Evolutionary conservation across 1,140 invertebrate genomes (phyloP).

Genomic region (Hormaphis cornu): DNA sequence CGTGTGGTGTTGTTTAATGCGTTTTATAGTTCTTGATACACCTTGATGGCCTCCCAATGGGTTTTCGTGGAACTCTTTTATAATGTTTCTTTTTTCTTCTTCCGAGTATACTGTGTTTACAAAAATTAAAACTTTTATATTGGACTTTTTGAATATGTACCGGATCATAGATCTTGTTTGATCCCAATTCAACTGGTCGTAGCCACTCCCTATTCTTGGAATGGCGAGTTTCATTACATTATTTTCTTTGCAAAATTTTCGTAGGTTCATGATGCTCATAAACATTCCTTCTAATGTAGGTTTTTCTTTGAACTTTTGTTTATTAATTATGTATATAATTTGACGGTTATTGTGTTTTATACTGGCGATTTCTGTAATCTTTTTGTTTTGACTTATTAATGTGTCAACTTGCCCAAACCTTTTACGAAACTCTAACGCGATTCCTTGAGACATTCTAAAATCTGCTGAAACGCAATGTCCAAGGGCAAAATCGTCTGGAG

Average conservation of each 20-base stretch:
- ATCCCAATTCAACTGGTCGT: not conserved
- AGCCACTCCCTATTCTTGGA: not conserved
- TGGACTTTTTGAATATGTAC: not conserved
- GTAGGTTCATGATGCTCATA: not conserved
- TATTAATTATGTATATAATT: not conserved
- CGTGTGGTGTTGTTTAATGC: not conserved
- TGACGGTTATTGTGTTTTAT: not conserved
- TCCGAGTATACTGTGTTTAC: not conserved
- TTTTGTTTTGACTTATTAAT: not conserved
- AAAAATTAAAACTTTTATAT: not conserved
- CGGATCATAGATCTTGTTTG: not conserved
- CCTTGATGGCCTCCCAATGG: conserved; percentile 10
- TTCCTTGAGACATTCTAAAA: conserved; percentile 1
- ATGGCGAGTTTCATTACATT: not conserved
- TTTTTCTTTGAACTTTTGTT: not conserved
- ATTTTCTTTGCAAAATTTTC: not conserved
- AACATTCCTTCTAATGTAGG: not conserved
- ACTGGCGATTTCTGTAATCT: not conserved
- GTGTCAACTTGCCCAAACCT: not conserved
- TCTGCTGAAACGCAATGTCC: conserved; percentile 21
- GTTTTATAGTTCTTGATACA: not conserved
- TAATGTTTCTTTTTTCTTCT: not conserved
- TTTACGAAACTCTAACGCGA: conserved; percentile 33
- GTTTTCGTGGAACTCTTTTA: conserved; percentile 23
- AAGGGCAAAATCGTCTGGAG: not conserved